Conservation (phyloP, 2,797 vertebrate species). For the Channallabes apus region DNA sequence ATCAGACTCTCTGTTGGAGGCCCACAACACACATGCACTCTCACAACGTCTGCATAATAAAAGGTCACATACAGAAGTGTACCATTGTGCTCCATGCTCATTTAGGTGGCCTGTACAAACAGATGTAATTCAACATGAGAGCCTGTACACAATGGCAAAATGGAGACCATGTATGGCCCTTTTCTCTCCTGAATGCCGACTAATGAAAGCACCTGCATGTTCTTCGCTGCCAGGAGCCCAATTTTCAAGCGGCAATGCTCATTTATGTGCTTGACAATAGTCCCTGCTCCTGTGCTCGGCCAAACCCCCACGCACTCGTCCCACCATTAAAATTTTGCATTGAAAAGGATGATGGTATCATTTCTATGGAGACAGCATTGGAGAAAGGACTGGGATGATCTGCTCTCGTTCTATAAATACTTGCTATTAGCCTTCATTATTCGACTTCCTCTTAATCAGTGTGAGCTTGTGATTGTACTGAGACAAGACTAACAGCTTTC, state of each 20-base stretch:
- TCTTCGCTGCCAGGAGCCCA: conserved; percentile 48
- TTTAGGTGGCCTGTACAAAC: conserved; percentile 35
- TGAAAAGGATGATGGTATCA: conserved; percentile 65
- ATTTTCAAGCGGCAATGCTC: conserved; percentile 54
- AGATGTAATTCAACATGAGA: conserved; percentile 31
- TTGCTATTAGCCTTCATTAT: conserved; percentile 75
- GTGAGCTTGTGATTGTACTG: conserved; percentile 65
- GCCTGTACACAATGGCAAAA: conserved; percentile 43
- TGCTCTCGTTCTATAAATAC: conserved; percentile 67
- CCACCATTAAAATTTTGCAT: conserved; percentile 69
- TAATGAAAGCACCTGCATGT: conserved; percentile 71
- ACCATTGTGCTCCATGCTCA: conserved; percentile 11
- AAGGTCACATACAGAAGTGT: conserved; percentile 1
- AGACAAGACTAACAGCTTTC: conserved; percentile 6
- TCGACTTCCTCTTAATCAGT: conserved; percentile 74
- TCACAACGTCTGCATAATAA: background rate
- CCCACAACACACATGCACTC: background rate
- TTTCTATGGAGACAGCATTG: conserved; percentile 61
- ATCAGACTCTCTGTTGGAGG: background rate
- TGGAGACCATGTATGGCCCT: conserved; percentile 1
- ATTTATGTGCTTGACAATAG: conserved; percentile 63
- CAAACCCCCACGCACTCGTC: conserved; percentile 52
- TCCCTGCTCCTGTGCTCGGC: conserved; percentile 38
- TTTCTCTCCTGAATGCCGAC: conserved; percentile 63
- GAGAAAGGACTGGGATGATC: conserved; percentile 9